Percentiles rank a stretch among this genome's conserved stretches.
Conservation (phyloP, 2,113 vertebrate genomes). For the Apteryx owenii region DNA sequence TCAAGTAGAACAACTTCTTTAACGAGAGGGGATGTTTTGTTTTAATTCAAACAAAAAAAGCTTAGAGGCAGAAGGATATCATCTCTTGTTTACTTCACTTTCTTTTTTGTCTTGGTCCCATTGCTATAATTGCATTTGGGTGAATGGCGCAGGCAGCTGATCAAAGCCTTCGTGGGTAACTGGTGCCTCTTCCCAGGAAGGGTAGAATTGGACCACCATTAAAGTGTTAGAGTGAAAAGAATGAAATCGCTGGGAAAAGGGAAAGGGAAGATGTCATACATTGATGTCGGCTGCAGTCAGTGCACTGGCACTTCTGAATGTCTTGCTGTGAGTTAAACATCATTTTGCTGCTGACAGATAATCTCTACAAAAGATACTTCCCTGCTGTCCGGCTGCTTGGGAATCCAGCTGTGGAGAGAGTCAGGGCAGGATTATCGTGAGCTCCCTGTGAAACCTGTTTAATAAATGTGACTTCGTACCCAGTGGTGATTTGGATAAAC, state of each 20-base stretch:
- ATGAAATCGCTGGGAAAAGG: neutral
- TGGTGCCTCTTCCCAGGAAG: neutral
- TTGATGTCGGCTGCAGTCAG: neutral
- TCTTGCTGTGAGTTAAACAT: conserved; percentile 1
- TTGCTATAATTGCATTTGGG: neutral
- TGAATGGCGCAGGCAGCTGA: neutral
- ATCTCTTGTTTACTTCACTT: neutral
- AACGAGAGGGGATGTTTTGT: neutral
- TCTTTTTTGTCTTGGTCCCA: neutral
- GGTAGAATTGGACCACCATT: neutral
- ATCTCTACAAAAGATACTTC: neutral
- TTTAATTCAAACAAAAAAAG: neutral
- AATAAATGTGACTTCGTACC: neutral
- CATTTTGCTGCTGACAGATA: neutral
- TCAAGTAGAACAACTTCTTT: neutral
- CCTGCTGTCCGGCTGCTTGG: neutral
- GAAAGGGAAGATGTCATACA: neutral
- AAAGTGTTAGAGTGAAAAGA: neutral
- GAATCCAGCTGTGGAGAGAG: neutral
- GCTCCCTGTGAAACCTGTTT: neutral
- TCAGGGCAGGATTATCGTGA: neutral
- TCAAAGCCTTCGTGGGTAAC: neutral
- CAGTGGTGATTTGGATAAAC: neutral
- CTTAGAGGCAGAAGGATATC: neutral
- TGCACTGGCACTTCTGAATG: neutral